These are phyloP conservation scores for Neoscelio sp. DNA, from an alignment of 2,888 invertebrate species.

Conservation along the genomic window DNA sequence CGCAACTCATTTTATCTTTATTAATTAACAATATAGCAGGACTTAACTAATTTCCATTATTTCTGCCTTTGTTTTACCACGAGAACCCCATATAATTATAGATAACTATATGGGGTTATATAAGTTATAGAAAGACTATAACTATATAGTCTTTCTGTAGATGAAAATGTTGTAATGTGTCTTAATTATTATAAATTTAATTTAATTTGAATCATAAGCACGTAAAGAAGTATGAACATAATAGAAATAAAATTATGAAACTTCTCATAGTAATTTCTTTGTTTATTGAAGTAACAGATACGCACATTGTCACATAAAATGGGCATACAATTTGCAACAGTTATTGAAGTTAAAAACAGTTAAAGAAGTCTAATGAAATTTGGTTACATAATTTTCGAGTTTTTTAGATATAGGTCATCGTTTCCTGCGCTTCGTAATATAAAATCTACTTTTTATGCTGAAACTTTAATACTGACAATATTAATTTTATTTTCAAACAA, in stretches of 20 bases:
- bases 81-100: too few species aligned
- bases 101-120: too few species aligned
- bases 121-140: too few species aligned
- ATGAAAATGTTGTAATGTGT: too few species aligned
- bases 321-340: too few species aligned
- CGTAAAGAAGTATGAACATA: too few species aligned
- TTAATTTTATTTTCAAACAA: background rate
- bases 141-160: too few species aligned
- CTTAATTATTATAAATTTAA: too few species aligned
- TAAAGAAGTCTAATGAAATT: slow-evolving; percentile 2
- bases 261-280: slow-evolving; percentile 2
- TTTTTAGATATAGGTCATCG: slow-evolving; percentile 16
- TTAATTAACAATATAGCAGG: background rate
- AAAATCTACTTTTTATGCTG: background rate
- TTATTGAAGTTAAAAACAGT: slow-evolving; percentile 1
- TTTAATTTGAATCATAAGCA: too few species aligned
- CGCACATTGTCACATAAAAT: background rate
- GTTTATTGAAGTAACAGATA: slow-evolving; percentile 12
- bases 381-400: slow-evolving; percentile 25
- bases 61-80: too few species aligned
- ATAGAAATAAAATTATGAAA: background rate
- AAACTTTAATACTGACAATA: slow-evolving; percentile 2
- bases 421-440: slow-evolving; percentile 12
- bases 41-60: too few species aligned
- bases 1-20: background rate